Base-by-base conservation (phyloP, 2,888 invertebrate genomes). In the Drosophila mimica region DNA sequence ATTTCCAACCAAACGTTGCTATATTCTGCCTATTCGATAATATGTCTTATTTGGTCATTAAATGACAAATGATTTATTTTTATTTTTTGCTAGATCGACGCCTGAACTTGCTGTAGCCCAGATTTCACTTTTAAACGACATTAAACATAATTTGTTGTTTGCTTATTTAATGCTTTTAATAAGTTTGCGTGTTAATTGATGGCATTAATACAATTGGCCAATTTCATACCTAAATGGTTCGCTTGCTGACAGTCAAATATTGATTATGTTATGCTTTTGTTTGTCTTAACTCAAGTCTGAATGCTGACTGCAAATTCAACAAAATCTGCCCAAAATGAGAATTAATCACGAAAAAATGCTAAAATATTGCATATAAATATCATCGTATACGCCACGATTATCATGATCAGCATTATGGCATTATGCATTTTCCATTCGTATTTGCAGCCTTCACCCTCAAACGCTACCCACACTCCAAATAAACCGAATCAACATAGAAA, bases 361-460 rank as follows among this genome's bases (percentile, higher is more conserved):
- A 48, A 70, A 54, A 49, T 36, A 25, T 57, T 36, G 48, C 31
- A 46, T 58, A 54, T 76, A 67, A 77, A 64, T 68, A 64, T 68
- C 72, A 67, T 64, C 38, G 54, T 61, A 46, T 28, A 34, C 28
- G 52, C 64, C 72, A 76, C 76, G 64, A 68, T 51, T 46, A 46
- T 76, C 76, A 76, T 76, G 76, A 71, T 20, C 48, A 61, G 11
- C 43, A 33, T 7, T 33, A 11, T 51, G 15, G 17, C 34, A 54
- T 25, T 25, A 25, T 62, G 40, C 34, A 57, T 67, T 76, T 76
- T 67, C 53, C 67, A 63, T 71, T 76, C 40, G 60, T 59, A 65
- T 71, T 34, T 40, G 48, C 63, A 71, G 66, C 62, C 65, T 62
- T 51, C 76, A 59, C 43, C 56, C 34, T 49, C 51, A 62, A 30